phyloP scores from a whole-genome alignment of 2,888 invertebrate species.

The Lymantria dispar region DNA sequence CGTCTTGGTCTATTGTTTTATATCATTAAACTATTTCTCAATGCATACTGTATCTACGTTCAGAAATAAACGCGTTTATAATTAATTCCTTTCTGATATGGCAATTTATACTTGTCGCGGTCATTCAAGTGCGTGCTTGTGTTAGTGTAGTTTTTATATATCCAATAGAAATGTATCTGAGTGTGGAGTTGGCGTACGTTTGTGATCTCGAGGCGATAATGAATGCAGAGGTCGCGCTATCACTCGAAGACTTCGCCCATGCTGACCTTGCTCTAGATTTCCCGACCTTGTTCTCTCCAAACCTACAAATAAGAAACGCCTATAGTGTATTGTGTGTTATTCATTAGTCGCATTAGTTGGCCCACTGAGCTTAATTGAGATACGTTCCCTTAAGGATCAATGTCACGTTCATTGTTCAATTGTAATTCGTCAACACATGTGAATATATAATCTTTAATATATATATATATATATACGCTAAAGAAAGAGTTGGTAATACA shows the following conservation, averaged over 20 bases:
- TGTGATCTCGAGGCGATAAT: constrained; percentile 59
- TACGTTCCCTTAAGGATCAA: constrained; percentile 54
- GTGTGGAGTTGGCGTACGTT: constrained; percentile 32
- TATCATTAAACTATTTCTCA: not conserved
- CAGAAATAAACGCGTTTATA: constrained; percentile 9
- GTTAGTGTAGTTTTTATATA: constrained; percentile 7
- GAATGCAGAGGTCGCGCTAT: constrained; percentile 73
- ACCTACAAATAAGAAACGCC: constrained; percentile 55
- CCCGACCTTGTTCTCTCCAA: constrained; percentile 67
- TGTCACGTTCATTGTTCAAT: constrained; percentile 31
- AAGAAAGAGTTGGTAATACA: too few relatives aligned
- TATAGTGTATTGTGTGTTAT: constrained; percentile 49
- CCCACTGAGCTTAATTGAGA: constrained; percentile 60
- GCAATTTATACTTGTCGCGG: constrained; percentile 10
- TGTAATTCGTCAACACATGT: constrained; percentile 2
- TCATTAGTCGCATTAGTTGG: constrained; percentile 58
- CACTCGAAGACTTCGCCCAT: constrained; percentile 64
- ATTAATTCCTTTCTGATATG: constrained; percentile 12
- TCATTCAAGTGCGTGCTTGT: constrained; percentile 12
- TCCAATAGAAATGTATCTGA: constrained; percentile 20
- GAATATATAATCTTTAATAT: too few relatives aligned
- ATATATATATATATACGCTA: too few relatives aligned
- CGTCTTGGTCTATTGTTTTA: not conserved
- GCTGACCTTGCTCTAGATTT: constrained; percentile 74
- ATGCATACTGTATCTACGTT: not conserved